phyloP scores from a whole-genome alignment of 2,797 vertebrate species.

The Tiaroga cobitis region DNA sequence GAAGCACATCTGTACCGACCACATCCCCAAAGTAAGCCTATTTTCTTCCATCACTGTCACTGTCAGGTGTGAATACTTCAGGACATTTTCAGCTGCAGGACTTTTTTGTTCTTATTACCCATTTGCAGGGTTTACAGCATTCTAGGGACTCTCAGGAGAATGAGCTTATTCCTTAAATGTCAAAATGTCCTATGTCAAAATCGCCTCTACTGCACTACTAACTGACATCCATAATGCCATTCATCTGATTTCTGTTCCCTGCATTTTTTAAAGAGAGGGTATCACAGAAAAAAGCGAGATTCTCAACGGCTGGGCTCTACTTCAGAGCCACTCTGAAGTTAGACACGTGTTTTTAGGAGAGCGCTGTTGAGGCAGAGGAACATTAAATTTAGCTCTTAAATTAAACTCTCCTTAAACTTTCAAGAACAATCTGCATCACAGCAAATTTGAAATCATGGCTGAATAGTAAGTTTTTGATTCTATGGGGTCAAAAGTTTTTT shows the following conservation, averaged over 20 bases:
- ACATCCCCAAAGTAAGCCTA: constrained; percentile 43
- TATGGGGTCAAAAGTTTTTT: background rate
- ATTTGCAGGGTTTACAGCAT: constrained; percentile 30
- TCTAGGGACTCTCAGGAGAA: constrained; percentile 18
- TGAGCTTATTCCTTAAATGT: constrained; percentile 47
- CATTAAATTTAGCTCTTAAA: constrained; percentile 43
- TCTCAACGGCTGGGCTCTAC: background rate
- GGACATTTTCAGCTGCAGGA: constrained; percentile 44
- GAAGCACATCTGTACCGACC: constrained; percentile 56
- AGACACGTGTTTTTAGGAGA: constrained; percentile 39
- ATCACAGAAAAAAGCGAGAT: background rate
- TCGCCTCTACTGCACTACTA: constrained; percentile 19
- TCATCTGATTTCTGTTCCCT: constrained; percentile 22
- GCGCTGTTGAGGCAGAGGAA: constrained; percentile 39
- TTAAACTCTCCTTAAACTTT: constrained; percentile 33
- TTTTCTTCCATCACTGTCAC: constrained; percentile 52
- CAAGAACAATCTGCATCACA: constrained; percentile 45
- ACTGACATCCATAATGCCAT: background rate
- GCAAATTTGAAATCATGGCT: constrained; percentile 4
- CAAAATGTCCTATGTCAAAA: constrained; percentile 46
- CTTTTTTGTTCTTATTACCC: constrained; percentile 41
- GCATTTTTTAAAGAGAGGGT: constrained; percentile 24
- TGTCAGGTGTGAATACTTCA: constrained; percentile 48
- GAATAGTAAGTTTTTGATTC: constrained; percentile 11
- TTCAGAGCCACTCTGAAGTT: constrained; percentile 24